These are phyloP conservation scores for Cottoperca gobio DNA, from an alignment of 2,797 vertebrate species.

Conservation along the genomic window DNA sequence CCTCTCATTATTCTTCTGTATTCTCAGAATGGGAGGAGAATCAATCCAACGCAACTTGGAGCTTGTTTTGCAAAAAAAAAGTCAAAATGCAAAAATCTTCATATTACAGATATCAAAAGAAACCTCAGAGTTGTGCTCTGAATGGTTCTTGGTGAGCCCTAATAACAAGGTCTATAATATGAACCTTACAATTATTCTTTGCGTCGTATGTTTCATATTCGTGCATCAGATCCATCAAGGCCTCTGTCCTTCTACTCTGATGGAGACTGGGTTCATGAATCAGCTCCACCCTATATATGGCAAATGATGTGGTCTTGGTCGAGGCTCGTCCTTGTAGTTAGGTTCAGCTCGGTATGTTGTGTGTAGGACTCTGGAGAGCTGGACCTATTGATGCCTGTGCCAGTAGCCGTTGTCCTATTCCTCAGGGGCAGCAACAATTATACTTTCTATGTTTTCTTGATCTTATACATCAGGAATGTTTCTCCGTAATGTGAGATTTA, in stretches of 20 bases:
- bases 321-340: slow-evolving; percentile 59
- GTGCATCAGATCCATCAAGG: slow-evolving; percentile 52
- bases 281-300: slow-evolving; percentile 59
- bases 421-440: neutral
- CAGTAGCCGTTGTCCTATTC: slow-evolving; percentile 2
- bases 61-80: neutral
- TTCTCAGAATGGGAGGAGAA: too few relatives aligned
- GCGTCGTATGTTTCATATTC: slow-evolving; percentile 52
- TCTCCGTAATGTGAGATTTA: neutral
- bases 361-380: slow-evolving; percentile 16
- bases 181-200: slow-evolving; percentile 64
- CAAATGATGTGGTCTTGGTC: slow-evolving; percentile 55
- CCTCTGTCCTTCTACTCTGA: slow-evolving; percentile 18
- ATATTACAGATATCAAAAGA: slow-evolving; percentile 45
- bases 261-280: slow-evolving; percentile 46
- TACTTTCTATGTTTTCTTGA: slow-evolving; percentile 2
- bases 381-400: slow-evolving; percentile 9
- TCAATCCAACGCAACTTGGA: too few relatives aligned
- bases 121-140: slow-evolving; percentile 23
- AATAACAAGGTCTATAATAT: slow-evolving; percentile 65
- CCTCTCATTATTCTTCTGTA: neutral
- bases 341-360: slow-evolving; percentile 28
- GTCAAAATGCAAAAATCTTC: neutral
- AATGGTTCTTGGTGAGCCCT: slow-evolving; percentile 42
- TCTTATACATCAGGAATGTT: neutral